phyloP scores from a whole-genome alignment of 1,140 invertebrate species.

The Mesaphorura yosii region DNA sequence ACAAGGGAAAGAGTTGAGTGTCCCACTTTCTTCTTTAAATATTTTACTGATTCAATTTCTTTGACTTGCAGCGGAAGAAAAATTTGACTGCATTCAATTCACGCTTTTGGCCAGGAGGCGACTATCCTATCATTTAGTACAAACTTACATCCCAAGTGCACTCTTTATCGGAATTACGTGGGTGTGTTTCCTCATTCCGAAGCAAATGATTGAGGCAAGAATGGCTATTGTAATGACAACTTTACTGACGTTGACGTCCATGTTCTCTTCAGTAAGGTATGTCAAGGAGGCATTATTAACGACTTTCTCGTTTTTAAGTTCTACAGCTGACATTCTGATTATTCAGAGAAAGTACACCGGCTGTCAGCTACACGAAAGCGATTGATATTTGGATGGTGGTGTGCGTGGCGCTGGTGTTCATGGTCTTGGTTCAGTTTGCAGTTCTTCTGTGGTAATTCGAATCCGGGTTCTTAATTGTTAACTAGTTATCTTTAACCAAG shows the following conservation, averaged over 20 bases:
- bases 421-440: conserved; percentile 43
- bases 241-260: conserved; percentile 10
- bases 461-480: too few relatives aligned
- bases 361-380: conserved; percentile 51
- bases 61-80: too few relatives aligned
- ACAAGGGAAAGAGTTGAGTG: not conserved
- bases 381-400: conserved; percentile 60
- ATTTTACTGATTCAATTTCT: not conserved
- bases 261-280: conserved; percentile 14
- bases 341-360: conserved; percentile 25
- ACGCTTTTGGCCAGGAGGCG: conserved; percentile 10
- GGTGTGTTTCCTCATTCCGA: not conserved
- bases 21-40: not conserved
- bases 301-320: not conserved
- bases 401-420: conserved; percentile 58
- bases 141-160: conserved; percentile 10
- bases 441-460: conserved; percentile 2
- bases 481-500: too few relatives aligned
- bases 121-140: conserved; percentile 13
- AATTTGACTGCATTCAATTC: conserved; percentile 6
- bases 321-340: not conserved
- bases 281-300: too few relatives aligned
- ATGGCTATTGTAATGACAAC: conserved; percentile 11
- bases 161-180: conserved; percentile 18
- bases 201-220: not conserved